A percentile compares a stretch with the other conserved stretches of the same genome.
These are phyloP conservation scores for Noctua fimbriata DNA, from an alignment of 2,888 invertebrate genomes.

Conservation along the genomic window DNA sequence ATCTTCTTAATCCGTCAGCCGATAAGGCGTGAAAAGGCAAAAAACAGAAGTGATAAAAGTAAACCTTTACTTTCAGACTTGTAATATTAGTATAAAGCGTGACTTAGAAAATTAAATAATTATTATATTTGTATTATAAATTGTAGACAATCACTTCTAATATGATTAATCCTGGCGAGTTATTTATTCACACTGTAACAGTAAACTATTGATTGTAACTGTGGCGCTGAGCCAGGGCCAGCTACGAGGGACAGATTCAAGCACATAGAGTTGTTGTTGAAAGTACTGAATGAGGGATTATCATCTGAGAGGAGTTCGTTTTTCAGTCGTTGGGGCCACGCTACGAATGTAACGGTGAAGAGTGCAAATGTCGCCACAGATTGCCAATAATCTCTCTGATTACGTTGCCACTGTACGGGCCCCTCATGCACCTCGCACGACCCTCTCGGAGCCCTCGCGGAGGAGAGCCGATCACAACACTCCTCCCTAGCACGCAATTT, in stretches of 20 bases:
- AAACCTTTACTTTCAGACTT: background rate
- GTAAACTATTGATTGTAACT: background rate
- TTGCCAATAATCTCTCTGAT: slow-evolving; percentile 75
- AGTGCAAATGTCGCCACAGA: slow-evolving; percentile 58
- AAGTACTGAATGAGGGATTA: background rate
- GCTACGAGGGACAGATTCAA: background rate
- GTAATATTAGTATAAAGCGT: background rate
- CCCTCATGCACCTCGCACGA: slow-evolving; percentile 19
- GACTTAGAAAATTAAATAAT: background rate
- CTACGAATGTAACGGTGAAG: slow-evolving; percentile 2
- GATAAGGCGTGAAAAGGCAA: background rate
- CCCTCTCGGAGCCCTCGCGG: slow-evolving; percentile 62
- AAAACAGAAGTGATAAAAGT: background rate
- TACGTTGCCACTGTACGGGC: slow-evolving; percentile 57
- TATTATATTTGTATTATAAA: background rate
- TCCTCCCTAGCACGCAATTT: slow-evolving; percentile 52
- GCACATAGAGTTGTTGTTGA: no score
- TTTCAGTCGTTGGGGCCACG: background rate
- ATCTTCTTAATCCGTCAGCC: background rate
- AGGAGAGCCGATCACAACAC: slow-evolving; percentile 40
- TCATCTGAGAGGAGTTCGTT: background rate
- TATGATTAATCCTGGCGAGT: background rate
- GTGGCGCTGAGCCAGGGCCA: background rate
- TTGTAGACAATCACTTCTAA: background rate
- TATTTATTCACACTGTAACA: background rate